Conservation (phyloP, 2,888 invertebrate genomes). For the Melitaea athalia region DNA sequence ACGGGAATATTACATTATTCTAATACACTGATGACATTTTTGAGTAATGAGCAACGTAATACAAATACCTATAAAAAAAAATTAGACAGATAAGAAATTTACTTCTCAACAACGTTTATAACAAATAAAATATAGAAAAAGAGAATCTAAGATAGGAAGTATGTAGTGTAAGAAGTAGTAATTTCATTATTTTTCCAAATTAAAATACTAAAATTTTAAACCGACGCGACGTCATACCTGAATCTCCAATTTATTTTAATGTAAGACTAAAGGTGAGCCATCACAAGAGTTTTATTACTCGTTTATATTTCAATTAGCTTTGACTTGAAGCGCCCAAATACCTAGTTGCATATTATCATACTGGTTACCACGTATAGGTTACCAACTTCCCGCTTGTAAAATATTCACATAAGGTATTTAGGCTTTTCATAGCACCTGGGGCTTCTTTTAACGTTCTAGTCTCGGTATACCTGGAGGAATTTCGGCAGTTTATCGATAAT, state of each 20-base stretch:
- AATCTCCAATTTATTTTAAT: too few species aligned
- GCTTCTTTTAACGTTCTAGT: conserved; percentile 32
- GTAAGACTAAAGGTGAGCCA: too few species aligned
- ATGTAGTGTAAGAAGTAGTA: not conserved
- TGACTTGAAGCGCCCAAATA: not conserved
- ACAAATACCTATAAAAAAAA: not conserved
- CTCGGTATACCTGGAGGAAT: conserved; percentile 31
- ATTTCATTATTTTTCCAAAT: too few species aligned
- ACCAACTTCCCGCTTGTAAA: conserved; percentile 24
- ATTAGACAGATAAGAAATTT: not conserved
- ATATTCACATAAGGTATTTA: conserved; percentile 36
- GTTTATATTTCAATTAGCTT: not conserved
- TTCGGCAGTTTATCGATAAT: conserved; percentile 26
- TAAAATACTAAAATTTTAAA: too few species aligned
- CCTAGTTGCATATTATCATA: conserved; percentile 10
- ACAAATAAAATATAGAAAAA: not conserved
- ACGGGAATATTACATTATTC: conserved; percentile 33
- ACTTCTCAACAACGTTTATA: too few species aligned
- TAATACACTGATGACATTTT: conserved; percentile 18
- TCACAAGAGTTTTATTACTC: not conserved
- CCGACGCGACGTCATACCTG: too few species aligned
- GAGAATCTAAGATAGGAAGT: not conserved
- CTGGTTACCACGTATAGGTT: conserved; percentile 17
- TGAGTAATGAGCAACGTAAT: conserved; percentile 34
- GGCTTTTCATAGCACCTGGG: conserved; percentile 35